Evolutionary conservation across 2,113 vertebrate genomes (phyloP), one percentile per base, ranked within the genome.

Genomic region (Trogon melanurus): DNA sequence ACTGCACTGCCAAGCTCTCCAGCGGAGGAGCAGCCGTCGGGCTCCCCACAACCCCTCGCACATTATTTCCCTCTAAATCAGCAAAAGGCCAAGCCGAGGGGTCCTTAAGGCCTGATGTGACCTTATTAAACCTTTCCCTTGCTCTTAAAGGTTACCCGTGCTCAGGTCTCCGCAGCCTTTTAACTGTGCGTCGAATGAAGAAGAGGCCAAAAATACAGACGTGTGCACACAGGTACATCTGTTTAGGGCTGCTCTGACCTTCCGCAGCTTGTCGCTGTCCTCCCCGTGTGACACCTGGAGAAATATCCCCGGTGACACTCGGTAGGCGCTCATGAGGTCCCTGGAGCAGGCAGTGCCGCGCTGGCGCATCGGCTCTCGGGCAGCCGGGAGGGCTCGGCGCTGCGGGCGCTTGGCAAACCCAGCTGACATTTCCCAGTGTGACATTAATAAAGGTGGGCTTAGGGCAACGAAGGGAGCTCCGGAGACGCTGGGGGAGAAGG

Each of bases 221-320:
- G 5, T 20, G 17, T 0, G 0, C 60, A 1, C 1, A 12, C n/a
- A 36, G 56, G 23, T 13, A 11, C 9, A 0, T 69, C 16, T 82
- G 90, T 89, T 79, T 50, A 93, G 94, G 89, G 85, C 80, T n/a
- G 30, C 1, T 4, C 71, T 90, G 88, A 93, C 96, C 92, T 95
- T 95, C 89, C 47, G 8, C 82, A 47, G 84, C 82, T 88, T 61
- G 50, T 79, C n/a, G 56, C 88, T 50, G 72, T 82, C 88, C 85
- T 88, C 62, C 67, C 66, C 11, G 1, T 60, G 88, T 53, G 69
- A 76, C 89, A 64, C n/a, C 53, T 11, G 66, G 36, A 91, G 81
- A 85, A 85, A 92, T 25, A 89, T 92, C 58, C 94, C 67, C 1
- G 4, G 47, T 91, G 93, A 95, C 96, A 79, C 91, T 26, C 2